A percentile compares a stretch with the other conserved stretches of the same genome.
These are phyloP conservation scores for Dexiosoma caninum DNA, from an alignment of 2,888 invertebrate species.

Conservation along the genomic window DNA sequence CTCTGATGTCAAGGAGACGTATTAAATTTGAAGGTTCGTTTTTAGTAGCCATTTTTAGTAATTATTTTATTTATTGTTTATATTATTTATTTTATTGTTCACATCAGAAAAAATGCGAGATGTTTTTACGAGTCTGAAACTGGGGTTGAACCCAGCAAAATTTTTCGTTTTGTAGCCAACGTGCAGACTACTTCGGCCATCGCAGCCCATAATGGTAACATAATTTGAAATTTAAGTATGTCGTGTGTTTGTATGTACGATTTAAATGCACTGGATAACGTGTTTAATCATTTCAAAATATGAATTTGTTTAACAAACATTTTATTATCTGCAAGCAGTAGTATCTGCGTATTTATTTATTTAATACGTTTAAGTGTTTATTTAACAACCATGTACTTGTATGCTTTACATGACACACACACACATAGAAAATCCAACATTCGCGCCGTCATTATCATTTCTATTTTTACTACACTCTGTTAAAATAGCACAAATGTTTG, in stretches of 20 bases:
- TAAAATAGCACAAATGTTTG: slow-evolving; percentile 22
- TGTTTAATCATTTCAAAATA: slow-evolving; percentile 13
- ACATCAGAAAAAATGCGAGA: too few species aligned
- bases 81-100: too few species aligned
- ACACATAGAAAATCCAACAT: slow-evolving; percentile 20
- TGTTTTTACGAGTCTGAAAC: too few species aligned
- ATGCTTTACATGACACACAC: neutral
- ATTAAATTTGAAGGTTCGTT: too few species aligned
- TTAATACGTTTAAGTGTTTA: neutral
- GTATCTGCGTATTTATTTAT: neutral
- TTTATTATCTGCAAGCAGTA: slow-evolving; percentile 11
- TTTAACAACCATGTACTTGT: neutral
- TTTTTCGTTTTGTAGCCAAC: too few species aligned
- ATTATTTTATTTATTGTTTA: too few species aligned
- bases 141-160: too few species aligned
- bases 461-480: neutral
- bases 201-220: too few species aligned
- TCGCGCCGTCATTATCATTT: slow-evolving; percentile 24
- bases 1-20: too few species aligned
- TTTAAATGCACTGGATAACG: neutral
- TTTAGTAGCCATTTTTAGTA: too few species aligned
- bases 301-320: slow-evolving; percentile 11
- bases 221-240: neutral
- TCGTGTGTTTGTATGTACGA: neutral
- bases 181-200: too few species aligned